Evolutionary conservation across 2,113 vertebrate genomes (phyloP), one percentile per base, ranked within the genome.

Genomic region (Nestor notabilis): DNA sequence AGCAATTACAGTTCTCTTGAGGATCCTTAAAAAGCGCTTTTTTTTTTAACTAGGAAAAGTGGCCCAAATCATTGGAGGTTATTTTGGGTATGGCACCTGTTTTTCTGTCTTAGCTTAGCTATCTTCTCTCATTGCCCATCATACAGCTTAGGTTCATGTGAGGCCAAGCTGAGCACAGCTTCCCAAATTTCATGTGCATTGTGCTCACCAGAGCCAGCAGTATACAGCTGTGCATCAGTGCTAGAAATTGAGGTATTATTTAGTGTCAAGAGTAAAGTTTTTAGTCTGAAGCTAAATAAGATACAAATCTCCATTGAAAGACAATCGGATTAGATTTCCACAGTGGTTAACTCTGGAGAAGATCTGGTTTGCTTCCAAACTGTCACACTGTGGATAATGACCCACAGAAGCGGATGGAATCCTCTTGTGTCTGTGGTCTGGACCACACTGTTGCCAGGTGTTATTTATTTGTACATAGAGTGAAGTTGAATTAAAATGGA

Each of bases 241-340:
- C 50, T n/a, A 90, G 66, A 79, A 89, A 56, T 28, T 69, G 69
- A 61, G 60, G 9, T 28, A 65, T 35, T 72, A n/a, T 21, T 81
- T 50, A 18, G 19, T 47, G 33, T 71, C 12, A 64, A 75, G 58
- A 25, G 18, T 7, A 60, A 53, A 14, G 5, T 9, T 82, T 82
- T 55, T 72, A 60, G 10, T 91, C 27, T 91, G 43, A 70, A 91
- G 47, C 16, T 60, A 72, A 75, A 16, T 29, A 65, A 90, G 24
- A 25, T 37, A 11, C 15, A 72, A 29, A 47, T 61, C 11, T 65
- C 46, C 21, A 11, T 17, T 53, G 49, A 63, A 86, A 87, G 14
- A 13, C 18, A 43, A 12, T 33, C 0, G 4, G 23, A 46, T 53
- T 80, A 66, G 39, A 79, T 49, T 39, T 39, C 52, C 1, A 0